Base-by-base conservation (phyloP, 2,888 invertebrate genomes). In the Eupithecia exiguata region DNA sequence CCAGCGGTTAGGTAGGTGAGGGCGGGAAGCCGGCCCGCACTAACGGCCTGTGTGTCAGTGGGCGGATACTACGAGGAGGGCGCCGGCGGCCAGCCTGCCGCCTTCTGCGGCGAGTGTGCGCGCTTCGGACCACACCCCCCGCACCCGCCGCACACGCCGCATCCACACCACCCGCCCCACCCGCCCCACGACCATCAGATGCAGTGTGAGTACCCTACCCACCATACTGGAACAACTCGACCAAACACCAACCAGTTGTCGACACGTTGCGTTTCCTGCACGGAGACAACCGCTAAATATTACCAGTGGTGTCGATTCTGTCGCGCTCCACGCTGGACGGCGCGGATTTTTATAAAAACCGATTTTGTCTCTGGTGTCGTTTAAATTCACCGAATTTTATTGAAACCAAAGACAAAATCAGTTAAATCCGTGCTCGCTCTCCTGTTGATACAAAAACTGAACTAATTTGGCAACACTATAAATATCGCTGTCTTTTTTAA, bases 21-120 rank as follows among this genome's bases (percentile, higher is more conserved):
- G 80, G 68, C 77, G 81, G 77, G 81, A 82, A 79, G 79, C 71
- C 81, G 80, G 76, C 81, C 75, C 78, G 82, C 82, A 81, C 81
- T 90, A 89, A 89, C 88, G 87, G 89, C 90, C 91, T 91, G 91
- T 92, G 91, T 92, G 92, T 90, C 93, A 93, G 93, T 94, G 92
- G 94, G 91, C 88, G 92, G 92, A 84, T 94, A 93, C 93, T 95
- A 93, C 92, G 93, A 92, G 84, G 94, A 93, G 84, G 90, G 85
- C 87, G 88, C 86, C 86, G 88, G 85, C 71, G 25, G 63, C 36
- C 63, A 84, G 84, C 83, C 73, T 35, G 73, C 77, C 58, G 73
- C 77, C 58, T 91, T 91, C 90, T 90, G 92, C 91, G 90, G 88
- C 82, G 92, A 92, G 86, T 92, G 88, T 90, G 90, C 87, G 87